Evolutionary conservation across 1,140 invertebrate species (phyloP).

Genomic region (Drosophila triauraria): DNA sequence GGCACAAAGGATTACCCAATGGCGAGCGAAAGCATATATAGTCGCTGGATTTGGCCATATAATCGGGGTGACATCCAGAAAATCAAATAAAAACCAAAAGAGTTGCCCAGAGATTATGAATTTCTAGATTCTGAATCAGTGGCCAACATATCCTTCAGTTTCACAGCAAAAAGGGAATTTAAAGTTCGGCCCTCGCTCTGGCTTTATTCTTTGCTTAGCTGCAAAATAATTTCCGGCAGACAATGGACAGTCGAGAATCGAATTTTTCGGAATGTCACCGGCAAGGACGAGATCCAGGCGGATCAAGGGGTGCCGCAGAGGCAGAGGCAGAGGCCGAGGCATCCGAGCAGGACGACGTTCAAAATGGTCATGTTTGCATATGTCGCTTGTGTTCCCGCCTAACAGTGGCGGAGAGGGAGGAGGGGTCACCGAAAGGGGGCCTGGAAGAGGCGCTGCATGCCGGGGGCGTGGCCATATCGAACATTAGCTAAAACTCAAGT

Average conservation of each 20-base stretch:
- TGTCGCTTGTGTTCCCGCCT: constrained; percentile 48
- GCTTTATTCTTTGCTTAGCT: constrained; percentile 52
- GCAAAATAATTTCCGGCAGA: constrained; percentile 79
- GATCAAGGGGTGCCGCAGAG: not conserved
- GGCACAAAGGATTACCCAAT: constrained; percentile 38
- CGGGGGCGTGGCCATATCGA: constrained; percentile 77
- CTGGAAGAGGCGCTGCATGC: not conserved
- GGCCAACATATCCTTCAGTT: not conserved
- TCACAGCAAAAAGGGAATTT: constrained; percentile 11
- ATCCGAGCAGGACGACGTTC: constrained; percentile 41
- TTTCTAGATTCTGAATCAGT: not conserved
- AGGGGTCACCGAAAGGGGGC: too few species aligned
- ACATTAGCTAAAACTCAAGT: constrained; percentile 83
- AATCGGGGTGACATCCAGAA: too few species aligned
- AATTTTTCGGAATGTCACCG: constrained; percentile 48
- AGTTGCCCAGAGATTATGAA: too few species aligned
- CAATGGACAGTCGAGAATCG: constrained; percentile 61
- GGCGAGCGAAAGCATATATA: not conserved
- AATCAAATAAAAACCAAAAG: too few species aligned
- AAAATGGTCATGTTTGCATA: constrained; percentile 80
- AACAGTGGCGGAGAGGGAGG: not conserved
- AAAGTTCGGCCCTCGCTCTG: constrained; percentile 4
- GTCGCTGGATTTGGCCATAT: not conserved
- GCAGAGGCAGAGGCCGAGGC: not conserved
- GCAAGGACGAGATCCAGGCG: constrained; percentile 25